These are phyloP conservation scores for Bungarus multicinctus DNA, from an alignment of 2,113 vertebrate species.

Conservation along the genomic window DNA sequence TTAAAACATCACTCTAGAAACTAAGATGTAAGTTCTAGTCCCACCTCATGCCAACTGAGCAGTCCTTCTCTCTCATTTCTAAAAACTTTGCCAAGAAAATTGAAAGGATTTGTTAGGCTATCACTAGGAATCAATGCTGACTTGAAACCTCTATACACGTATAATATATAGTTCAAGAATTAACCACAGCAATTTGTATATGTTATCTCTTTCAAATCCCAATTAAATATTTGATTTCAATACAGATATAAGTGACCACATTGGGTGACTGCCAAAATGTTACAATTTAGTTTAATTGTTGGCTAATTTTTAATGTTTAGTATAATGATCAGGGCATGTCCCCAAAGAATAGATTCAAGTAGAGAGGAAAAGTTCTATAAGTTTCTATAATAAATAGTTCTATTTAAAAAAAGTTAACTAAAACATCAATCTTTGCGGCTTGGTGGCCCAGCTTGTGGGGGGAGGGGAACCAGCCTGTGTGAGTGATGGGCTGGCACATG, in stretches of 20 bases:
- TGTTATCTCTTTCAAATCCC: background rate
- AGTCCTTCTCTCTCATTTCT: background rate
- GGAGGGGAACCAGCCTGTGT: background rate
- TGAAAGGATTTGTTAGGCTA: background rate
- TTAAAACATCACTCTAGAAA: background rate
- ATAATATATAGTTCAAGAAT: background rate
- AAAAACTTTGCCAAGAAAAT: background rate
- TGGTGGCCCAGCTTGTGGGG: background rate
- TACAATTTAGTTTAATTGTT: background rate
- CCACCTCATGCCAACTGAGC: background rate
- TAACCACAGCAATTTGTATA: background rate
- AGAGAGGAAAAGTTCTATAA: background rate
- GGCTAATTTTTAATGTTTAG: background rate
- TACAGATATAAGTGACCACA: background rate
- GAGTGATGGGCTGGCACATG: rapidly evolving
- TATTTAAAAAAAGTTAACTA: background rate
- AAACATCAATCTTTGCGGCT: background rate
- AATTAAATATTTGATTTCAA: background rate
- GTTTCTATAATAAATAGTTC: background rate
- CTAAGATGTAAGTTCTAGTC: background rate
- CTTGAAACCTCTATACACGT: background rate
- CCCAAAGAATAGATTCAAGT: background rate
- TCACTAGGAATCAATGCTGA: background rate
- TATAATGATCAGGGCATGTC: background rate
- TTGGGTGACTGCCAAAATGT: background rate